Base-by-base conservation (phyloP, 1,140 invertebrate genomes). In the Drosophila leontia region DNA sequence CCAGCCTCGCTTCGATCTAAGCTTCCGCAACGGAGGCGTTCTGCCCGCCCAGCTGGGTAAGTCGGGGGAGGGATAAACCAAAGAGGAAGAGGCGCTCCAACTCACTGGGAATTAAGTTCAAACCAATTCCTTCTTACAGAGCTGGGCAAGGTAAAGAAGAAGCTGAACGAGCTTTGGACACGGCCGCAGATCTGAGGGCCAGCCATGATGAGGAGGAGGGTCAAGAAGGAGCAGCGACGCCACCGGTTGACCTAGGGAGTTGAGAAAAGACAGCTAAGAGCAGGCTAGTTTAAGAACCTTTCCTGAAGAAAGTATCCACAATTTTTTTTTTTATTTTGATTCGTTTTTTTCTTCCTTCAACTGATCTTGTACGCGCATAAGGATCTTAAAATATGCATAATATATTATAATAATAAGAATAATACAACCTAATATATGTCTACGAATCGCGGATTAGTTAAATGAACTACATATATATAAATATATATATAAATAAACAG, bases 181-280 rank as follows among this genome's bases (percentile, higher is more conserved):
- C 72, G 91, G 23, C 91, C 91, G 71, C 91, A 92, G 63, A 91
- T 92, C 63, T 92, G 91, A 92, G 88, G 81, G 37, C 63, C 75
- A 74, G 51, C 67, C 41, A 42, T 34, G 19, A 81, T 15, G 17
- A 72, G 55, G 17, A 72, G 58, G 37, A 68, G 8, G 9, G 12
- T 7, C 50, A 51, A 53, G 32, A 35, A 19, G 51, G n/a, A 53
- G 51, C 88, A 82, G 70, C 59, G 68, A 56, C 75, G 78, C 44
- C 72, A 61, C 62, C 68, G 78, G 80, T 57, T 67, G 35, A 69
- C 79, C 63, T 75, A 78, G 68, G 60, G 59, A 57, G 63, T 35
- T 44, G 61, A 26, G 51, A 34, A 76, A 85, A 80, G 78, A 85
- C 86, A 79, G 56, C 64, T 69, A 56, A 61, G 63, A 70, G 59